Conservation (phyloP, 2,888 invertebrate genomes). For the Cheilosia pagana region DNA sequence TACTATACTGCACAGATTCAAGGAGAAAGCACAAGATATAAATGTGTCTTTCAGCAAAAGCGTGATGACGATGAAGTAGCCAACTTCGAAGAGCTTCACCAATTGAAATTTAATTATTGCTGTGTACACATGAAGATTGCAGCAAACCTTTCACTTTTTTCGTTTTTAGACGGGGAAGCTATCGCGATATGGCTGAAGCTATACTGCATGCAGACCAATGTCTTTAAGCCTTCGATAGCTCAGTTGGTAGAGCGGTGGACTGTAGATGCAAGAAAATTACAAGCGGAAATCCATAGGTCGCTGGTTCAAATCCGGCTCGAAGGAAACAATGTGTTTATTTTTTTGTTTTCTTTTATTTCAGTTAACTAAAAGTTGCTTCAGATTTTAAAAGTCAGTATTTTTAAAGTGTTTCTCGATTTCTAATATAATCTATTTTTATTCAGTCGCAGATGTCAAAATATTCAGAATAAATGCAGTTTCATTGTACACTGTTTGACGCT, state of each 20-base stretch:
- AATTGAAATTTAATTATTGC: too few species aligned
- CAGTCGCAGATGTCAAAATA: too few species aligned
- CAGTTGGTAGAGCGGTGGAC: conserved; percentile 76
- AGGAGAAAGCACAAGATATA: too few species aligned
- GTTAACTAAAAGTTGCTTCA: not conserved
- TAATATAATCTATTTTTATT: too few species aligned
- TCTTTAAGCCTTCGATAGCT: conserved; percentile 67
- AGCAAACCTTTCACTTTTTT: not conserved
- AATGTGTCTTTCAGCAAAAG: too few species aligned
- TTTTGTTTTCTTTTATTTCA: not conserved
- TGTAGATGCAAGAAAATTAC: conserved; percentile 46
- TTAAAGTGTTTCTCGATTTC: too few species aligned
- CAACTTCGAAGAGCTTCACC: not conserved
- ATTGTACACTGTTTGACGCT: too few species aligned
- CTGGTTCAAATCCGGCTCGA: conserved; percentile 78
- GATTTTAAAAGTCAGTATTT: too few species aligned
- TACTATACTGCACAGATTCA: too few species aligned
- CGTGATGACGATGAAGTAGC: not conserved
- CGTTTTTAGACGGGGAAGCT: not conserved
- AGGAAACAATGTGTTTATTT: conserved; percentile 51
- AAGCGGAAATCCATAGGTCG: conserved; percentile 77
- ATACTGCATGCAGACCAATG: not conserved
- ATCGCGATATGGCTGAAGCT: not conserved
- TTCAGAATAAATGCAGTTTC: too few species aligned
- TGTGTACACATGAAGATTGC: not conserved